Evolutionary conservation across 2,113 vertebrate species (phyloP).

Genomic region (Prionailurus viverrinus): DNA sequence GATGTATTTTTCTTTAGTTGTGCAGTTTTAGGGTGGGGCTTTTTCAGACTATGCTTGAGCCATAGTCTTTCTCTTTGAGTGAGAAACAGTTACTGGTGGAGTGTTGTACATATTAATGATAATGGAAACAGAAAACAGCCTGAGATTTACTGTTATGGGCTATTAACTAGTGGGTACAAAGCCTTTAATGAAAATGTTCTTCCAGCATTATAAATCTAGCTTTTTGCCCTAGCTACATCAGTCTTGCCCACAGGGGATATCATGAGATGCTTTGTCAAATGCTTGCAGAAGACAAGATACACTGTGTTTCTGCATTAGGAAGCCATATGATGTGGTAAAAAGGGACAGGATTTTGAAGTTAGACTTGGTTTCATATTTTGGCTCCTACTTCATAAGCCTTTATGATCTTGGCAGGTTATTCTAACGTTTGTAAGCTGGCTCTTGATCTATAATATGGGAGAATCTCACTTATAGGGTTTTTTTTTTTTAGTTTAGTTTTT

Average conservation of each 20-base stretch:
- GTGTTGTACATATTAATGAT: slow-evolving; percentile 9
- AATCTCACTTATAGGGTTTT: background rate
- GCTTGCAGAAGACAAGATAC: slow-evolving; percentile 29
- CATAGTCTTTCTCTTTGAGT: background rate
- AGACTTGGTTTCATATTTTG: background rate
- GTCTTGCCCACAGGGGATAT: slow-evolving; percentile 22
- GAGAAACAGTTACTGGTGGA: background rate
- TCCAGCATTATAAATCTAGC: background rate
- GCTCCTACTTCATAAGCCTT: background rate
- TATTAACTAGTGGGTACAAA: background rate
- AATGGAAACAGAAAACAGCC: background rate
- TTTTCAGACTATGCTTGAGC: background rate
- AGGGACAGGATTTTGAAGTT: slow-evolving; percentile 57
- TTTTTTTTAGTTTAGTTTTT: too few species aligned
- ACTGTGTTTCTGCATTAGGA: background rate
- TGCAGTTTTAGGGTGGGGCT: background rate
- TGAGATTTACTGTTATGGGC: background rate
- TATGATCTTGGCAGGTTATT: background rate
- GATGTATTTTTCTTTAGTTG: background rate
- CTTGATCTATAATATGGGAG: background rate
- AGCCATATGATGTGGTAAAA: background rate
- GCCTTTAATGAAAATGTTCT: slow-evolving; percentile 45
- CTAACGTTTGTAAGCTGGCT: background rate
- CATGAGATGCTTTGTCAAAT: slow-evolving; percentile 43
- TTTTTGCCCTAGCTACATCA: background rate